A percentile compares a stretch with the other conserved stretches of the same genome.
phyloP scores from a whole-genome alignment of 2,113 vertebrate genomes.

The Ornithorhynchus anatinus region DNA sequence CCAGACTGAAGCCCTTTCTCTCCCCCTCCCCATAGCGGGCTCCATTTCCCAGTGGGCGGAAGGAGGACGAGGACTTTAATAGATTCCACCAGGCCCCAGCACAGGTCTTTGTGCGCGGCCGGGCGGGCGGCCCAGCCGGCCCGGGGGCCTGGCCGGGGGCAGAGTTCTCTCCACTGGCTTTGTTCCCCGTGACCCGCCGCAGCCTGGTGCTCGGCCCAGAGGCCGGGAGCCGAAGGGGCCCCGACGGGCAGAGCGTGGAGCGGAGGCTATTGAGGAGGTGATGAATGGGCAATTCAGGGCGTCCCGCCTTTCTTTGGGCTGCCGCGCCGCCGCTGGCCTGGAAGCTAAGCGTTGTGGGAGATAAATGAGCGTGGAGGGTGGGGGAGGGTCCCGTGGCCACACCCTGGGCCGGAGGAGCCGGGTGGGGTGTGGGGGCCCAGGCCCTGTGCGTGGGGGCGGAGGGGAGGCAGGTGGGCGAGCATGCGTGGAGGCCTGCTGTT shows the following conservation, averaged over 20 bases:
- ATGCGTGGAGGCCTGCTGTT: background rate
- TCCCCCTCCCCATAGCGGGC: too few relatives aligned
- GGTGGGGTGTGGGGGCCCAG: background rate
- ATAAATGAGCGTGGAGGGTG: background rate
- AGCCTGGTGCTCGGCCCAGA: background rate
- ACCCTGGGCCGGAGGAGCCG: too few relatives aligned
- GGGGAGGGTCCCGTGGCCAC: background rate
- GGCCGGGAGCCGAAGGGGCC: constrained; percentile 3
- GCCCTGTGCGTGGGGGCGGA: background rate
- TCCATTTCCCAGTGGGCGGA: too few relatives aligned
- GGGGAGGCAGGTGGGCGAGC: background rate
- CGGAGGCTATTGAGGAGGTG: constrained; percentile 47
- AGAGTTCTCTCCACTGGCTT: constrained; percentile 20
- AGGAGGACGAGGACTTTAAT: constrained; percentile 13
- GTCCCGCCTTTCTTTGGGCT: constrained; percentile 36
- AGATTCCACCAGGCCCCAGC: background rate
- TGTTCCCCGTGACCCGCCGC: constrained; percentile 29
- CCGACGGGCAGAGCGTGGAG: background rate
- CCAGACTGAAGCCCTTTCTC: background rate
- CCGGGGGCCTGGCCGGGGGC: background rate
- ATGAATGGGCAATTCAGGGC: constrained; percentile 68
- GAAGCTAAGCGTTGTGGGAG: background rate
- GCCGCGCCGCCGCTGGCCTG: background rate
- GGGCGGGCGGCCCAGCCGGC: too few relatives aligned
- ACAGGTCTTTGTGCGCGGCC: constrained; percentile 6